Evolutionary conservation across 2,113 vertebrate species (phyloP).

Genomic region (Zosterops pallidus): DNA sequence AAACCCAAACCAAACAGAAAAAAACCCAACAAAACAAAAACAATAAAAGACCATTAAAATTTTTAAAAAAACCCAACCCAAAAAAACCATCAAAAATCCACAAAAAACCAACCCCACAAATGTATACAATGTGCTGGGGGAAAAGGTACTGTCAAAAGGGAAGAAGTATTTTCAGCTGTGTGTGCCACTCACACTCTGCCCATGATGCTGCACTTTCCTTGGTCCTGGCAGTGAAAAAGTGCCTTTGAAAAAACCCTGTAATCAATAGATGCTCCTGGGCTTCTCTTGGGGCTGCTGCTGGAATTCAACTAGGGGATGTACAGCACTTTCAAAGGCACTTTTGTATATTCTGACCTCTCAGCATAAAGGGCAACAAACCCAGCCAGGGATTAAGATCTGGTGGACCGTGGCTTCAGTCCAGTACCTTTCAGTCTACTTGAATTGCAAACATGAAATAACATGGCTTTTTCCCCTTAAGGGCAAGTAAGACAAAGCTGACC

Average conservation of each 20-base stretch:
- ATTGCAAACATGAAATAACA: slow-evolving; percentile 2
- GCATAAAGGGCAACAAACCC: slow-evolving; percentile 24
- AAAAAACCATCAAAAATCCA: not conserved
- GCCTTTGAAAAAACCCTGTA: slow-evolving; percentile 15
- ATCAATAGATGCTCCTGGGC: slow-evolving; percentile 50
- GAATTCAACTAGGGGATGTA: slow-evolving; percentile 15
- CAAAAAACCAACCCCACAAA: not conserved
- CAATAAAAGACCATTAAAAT: not conserved
- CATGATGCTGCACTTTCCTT: not conserved
- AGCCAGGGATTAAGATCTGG: slow-evolving; percentile 4
- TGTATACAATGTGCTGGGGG: not conserved
- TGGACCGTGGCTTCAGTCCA: not conserved
- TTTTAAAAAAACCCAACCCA: no score
- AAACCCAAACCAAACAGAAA: no score
- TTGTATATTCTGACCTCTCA: slow-evolving; percentile 30
- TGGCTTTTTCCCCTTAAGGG: not conserved
- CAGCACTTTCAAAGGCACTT: slow-evolving; percentile 50
- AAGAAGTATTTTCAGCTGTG: not conserved
- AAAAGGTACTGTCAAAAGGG: not conserved
- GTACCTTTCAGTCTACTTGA: not conserved
- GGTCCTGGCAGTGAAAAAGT: slow-evolving; percentile 1
- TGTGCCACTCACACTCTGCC: not conserved
- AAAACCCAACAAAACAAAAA: not conserved
- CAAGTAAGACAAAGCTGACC: slow-evolving; percentile 18
- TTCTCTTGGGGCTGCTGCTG: slow-evolving; percentile 32